These are phyloP conservation scores for Phrynocephalus versicolor DNA, from an alignment of 2,113 vertebrate genomes.

Conservation along the genomic window DNA sequence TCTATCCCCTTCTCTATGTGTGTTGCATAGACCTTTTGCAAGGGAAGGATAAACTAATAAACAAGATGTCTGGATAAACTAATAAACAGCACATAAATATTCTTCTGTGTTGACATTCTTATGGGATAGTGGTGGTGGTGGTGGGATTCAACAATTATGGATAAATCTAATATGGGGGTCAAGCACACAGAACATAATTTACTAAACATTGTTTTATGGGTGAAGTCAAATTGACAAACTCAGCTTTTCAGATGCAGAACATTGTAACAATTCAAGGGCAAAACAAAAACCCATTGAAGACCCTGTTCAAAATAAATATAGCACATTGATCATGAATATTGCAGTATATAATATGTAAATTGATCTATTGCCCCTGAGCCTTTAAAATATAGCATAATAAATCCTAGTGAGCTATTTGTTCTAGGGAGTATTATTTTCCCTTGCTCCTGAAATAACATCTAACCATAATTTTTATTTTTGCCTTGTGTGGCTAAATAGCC, in stretches of 20 bases:
- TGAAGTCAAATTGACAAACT: not conserved
- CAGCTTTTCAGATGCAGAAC: not conserved
- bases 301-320: constrained; percentile 28
- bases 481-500: not conserved
- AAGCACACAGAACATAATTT: not conserved
- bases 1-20: no score
- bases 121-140: not conserved
- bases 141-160: not conserved
- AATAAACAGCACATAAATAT: not conserved
- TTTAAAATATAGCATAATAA: constrained; percentile 40
- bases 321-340: not conserved
- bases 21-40: no score
- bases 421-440: constrained; percentile 16
- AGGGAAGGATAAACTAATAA: not conserved
- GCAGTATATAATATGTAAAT: constrained; percentile 41
- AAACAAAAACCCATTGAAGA: constrained; percentile 1
- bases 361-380: constrained; percentile 9
- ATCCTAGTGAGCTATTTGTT: constrained; percentile 25
- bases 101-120: not conserved
- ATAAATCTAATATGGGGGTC: not conserved
- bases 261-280: constrained; percentile 27
- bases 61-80: not conserved
- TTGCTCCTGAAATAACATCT: not conserved
- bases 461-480: constrained; percentile 29
- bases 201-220: not conserved